Evolutionary conservation across 2,797 vertebrate species (phyloP).

Genomic region (Zenarchopterus dispar): DNA sequence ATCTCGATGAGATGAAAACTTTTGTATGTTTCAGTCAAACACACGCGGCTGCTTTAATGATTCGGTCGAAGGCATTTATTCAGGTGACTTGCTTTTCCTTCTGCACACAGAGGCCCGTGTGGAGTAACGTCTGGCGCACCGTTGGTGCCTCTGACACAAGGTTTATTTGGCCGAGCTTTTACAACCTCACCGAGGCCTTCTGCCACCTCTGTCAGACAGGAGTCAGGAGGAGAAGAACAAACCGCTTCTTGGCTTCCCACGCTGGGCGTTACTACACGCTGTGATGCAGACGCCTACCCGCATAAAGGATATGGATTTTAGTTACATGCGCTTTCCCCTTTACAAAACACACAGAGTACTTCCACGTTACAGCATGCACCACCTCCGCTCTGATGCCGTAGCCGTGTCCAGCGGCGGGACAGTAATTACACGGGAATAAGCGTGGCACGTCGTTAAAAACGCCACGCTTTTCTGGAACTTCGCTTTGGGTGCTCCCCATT

Average conservation of each 20-base stretch:
- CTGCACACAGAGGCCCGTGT: conserved; percentile 41
- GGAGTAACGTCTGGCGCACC: conserved; percentile 70
- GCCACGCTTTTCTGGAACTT: conserved; percentile 60
- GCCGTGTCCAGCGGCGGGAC: conserved; percentile 57
- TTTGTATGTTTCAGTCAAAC: background rate
- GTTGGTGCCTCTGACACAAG: conserved; percentile 59
- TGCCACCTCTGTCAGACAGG: conserved; percentile 63
- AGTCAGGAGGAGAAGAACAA: conserved; percentile 55
- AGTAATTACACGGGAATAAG: conserved; percentile 73
- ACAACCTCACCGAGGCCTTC: conserved; percentile 57
- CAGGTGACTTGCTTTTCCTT: conserved; percentile 70
- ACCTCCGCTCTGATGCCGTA: conserved; percentile 40
- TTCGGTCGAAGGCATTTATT: conserved; percentile 52
- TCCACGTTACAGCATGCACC: conserved; percentile 4
- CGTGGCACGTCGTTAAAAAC: conserved; percentile 71
- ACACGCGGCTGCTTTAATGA: conserved; percentile 14
- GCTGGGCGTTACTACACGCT: conserved; percentile 16
- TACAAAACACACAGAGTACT: conserved; percentile 6
- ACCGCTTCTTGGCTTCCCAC: conserved; percentile 38
- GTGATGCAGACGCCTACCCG: background rate
- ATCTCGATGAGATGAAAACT: background rate
- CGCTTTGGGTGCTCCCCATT: conserved; percentile 46
- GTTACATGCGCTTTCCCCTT: conserved; percentile 32
- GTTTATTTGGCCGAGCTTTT: conserved; percentile 72
- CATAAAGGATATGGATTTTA: background rate